Evolutionary conservation across 2,888 invertebrate species (phyloP).

Genomic region (Hydraecia micacea): DNA sequence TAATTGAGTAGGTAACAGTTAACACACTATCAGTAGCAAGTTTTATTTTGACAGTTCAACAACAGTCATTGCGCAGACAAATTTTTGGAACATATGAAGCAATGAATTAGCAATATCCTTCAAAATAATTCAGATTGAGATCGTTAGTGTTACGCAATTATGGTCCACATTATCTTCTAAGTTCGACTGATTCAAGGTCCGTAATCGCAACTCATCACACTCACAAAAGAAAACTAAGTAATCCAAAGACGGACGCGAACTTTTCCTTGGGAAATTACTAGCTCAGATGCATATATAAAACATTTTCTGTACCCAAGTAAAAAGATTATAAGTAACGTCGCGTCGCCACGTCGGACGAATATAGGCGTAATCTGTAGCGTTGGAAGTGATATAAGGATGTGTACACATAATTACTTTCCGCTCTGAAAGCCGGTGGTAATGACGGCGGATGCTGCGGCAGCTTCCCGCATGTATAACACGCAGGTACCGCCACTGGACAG

Average conservation of each 20-base stretch:
- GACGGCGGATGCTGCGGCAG: slow-evolving; percentile 44
- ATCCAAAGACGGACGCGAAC: not conserved
- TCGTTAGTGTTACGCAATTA: no score
- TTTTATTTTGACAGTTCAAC: no score
- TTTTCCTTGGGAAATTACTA: slow-evolving; percentile 15
- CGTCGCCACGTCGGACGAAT: not conserved
- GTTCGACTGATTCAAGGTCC: no score
- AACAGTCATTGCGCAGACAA: no score
- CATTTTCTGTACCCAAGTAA: not conserved
- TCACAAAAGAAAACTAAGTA: not conserved
- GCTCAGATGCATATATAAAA: not conserved
- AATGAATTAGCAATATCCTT: no score
- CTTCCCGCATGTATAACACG: slow-evolving; percentile 34
- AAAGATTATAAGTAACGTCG: slow-evolving; percentile 2
- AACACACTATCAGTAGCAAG: not conserved
- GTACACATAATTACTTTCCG: slow-evolving; percentile 61
- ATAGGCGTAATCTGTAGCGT: slow-evolving; percentile 6
- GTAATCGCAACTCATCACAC: not conserved
- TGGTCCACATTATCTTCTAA: no score
- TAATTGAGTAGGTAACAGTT: no score
- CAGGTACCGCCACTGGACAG: not conserved
- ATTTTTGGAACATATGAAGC: no score
- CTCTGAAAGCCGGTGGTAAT: slow-evolving; percentile 51
- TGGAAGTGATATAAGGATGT: slow-evolving; percentile 55
- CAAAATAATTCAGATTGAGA: no score